These are phyloP conservation scores for Pseudomyrmex sp. DNA, from an alignment of 1,140 invertebrate genomes.

Conservation along the genomic window DNA sequence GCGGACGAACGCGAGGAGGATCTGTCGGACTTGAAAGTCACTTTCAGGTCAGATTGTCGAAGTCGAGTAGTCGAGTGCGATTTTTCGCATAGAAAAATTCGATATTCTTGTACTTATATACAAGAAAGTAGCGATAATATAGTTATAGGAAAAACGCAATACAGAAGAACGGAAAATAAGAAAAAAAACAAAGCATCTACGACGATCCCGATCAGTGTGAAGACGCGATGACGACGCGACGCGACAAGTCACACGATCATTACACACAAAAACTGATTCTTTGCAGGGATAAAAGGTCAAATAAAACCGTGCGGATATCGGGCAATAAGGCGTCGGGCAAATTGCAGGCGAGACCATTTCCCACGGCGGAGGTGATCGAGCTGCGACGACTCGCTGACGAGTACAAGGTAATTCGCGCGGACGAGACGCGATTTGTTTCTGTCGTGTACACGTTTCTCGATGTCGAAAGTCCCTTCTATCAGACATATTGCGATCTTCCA, in stretches of 20 bases:
- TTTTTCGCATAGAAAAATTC: neutral
- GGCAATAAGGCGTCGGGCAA: slow-evolving; percentile 75
- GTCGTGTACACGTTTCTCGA: neutral
- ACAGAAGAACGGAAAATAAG: neutral
- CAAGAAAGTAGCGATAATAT: neutral
- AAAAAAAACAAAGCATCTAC: slow-evolving; percentile 71
- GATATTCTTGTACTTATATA: neutral
- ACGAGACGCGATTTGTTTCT: slow-evolving; percentile 3
- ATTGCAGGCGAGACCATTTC: slow-evolving; percentile 78
- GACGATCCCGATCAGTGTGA: slow-evolving; percentile 78
- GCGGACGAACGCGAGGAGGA: slow-evolving; percentile 85
- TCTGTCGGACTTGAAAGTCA: slow-evolving; percentile 77
- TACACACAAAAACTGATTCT: slow-evolving; percentile 72
- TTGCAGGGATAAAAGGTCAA: slow-evolving; percentile 82
- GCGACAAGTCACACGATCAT: neutral
- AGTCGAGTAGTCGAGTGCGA: neutral
- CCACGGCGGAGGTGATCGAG: slow-evolving; percentile 89
- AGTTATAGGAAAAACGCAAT: neutral
- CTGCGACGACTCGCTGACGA: slow-evolving; percentile 95
- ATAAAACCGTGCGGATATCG: slow-evolving; percentile 81
- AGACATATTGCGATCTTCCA: too few species aligned
- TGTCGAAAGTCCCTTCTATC: too few species aligned
- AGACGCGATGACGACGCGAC: slow-evolving; percentile 30
- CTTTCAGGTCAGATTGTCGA: slow-evolving; percentile 81
- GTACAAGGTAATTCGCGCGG: slow-evolving; percentile 90